Base-by-base conservation (phyloP, 1,140 invertebrate genomes). In the Trichonephila inaurata region DNA sequence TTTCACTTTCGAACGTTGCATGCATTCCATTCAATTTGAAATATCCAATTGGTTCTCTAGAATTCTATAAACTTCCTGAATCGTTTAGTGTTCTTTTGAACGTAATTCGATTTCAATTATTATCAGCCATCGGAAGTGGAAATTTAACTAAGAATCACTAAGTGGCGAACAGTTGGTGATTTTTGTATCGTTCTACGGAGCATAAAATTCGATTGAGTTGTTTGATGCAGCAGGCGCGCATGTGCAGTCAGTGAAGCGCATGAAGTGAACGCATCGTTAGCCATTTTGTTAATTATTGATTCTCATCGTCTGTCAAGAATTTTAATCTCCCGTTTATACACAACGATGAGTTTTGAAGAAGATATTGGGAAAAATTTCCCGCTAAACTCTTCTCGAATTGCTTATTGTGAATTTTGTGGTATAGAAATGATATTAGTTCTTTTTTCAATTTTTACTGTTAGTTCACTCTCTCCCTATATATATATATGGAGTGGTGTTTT, bases 201-300 rank as follows among this genome's bases (percentile, higher is more conserved):
- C 72, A 77, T 40, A 40, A 77, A 77, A 77, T 77, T 77, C 72
- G 72, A 77, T 40, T 28, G 33, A 77, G 72, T 77, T 40, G 72
- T 77, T 40, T 0, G 5, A 51, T 51, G 7, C 51, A 51, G 10
- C 5, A 12, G 18, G 28, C 33, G 72, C 6, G 28, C n/a, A 40
- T 77, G 72, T 28, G 72, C 72, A 77, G 28, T 18, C 72, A 77
- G 0, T 77, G 72, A 77, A 77, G 72, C 72, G 72, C 72, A 40
- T 2, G 28, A 16, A 77, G 0, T 77, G 28, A 40, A 40, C 28
- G 72, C 72, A 33, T 77, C 72, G 33, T 77, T 40, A 40, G 33
- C 1, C 33, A 18, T 5, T 64, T 77, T 77, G 33, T 19, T 77
- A 77, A 77, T 77, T 77, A 77, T 77, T 77, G 33, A 10, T 40